Evolutionary conservation across 2,797 vertebrate genomes (phyloP).

Genomic region (Acrossocheilus wenchowensis): DNA sequence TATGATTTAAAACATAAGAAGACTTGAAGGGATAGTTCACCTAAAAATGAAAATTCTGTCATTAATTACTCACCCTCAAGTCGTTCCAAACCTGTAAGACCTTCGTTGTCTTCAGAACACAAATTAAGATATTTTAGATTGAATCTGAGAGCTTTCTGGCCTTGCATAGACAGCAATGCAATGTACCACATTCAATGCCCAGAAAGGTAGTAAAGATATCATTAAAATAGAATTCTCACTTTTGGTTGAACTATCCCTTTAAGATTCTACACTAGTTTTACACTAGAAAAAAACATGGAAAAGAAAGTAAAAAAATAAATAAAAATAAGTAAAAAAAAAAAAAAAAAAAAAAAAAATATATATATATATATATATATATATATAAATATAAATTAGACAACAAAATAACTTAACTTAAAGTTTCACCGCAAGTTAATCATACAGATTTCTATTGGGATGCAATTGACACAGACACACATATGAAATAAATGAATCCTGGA

Average conservation of each 20-base stretch:
- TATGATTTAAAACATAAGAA: not conserved
- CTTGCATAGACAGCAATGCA: too few relatives aligned
- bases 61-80: not conserved
- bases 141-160: not conserved
- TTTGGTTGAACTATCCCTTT: too few relatives aligned
- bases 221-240: too few relatives aligned
- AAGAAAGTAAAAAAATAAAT: not conserved
- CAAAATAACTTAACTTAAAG: not conserved
- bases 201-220: too few relatives aligned
- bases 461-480: slow-evolving; percentile 30
- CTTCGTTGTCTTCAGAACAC: not conserved
- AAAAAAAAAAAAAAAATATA: too few relatives aligned
- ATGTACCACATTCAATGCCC: too few relatives aligned
- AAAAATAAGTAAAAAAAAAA: not conserved
- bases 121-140: not conserved
- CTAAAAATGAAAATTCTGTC: not conserved
- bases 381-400: not conserved
- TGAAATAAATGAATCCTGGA: slow-evolving; percentile 54
- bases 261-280: not conserved
- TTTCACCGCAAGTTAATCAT: not conserved
- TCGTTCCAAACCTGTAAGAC: not conserved
- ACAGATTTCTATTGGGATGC: not conserved
- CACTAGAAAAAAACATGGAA: not conserved
- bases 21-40: not conserved
- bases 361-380: too few relatives aligned